These are phyloP conservation scores for human DNA, from an alignment of 2,113 vertebrate genomes.

Conservation along the genomic window DNA sequence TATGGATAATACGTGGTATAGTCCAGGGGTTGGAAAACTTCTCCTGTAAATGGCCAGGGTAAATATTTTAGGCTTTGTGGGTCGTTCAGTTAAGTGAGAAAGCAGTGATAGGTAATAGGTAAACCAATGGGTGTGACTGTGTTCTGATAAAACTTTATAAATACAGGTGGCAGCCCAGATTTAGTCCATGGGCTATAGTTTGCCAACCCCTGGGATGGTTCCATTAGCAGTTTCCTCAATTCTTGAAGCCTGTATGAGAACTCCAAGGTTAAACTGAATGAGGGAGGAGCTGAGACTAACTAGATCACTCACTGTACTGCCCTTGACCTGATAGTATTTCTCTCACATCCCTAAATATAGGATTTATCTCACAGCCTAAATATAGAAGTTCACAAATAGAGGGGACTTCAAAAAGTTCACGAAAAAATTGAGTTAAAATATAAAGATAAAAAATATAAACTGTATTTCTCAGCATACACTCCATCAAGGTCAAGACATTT, in stretches of 20 bases:
- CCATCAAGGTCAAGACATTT: not conserved
- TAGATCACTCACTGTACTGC: not conserved
- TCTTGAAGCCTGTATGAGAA: not conserved
- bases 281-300: not conserved
- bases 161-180: not conserved
- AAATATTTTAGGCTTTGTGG: not conserved
- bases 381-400: not conserved
- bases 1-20: not conserved
- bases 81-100: not conserved
- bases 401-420: not conserved
- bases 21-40: not conserved
- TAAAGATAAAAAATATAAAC: not conserved
- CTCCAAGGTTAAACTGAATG: not conserved
- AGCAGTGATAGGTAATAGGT: not conserved
- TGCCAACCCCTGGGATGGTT: not conserved
- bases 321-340: not conserved
- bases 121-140: not conserved
- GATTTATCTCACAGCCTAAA: not conserved
- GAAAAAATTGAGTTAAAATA: not conserved
- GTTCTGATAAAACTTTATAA: not conserved
- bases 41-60: not conserved
- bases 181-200: not conserved
- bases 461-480: not conserved
- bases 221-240: not conserved
- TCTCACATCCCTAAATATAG: not conserved